Percentiles rank a stretch among this genome's conserved stretches.
These are phyloP conservation scores for Pemphredon lugubris DNA, from an alignment of 2,888 invertebrate genomes.

Conservation along the genomic window DNA sequence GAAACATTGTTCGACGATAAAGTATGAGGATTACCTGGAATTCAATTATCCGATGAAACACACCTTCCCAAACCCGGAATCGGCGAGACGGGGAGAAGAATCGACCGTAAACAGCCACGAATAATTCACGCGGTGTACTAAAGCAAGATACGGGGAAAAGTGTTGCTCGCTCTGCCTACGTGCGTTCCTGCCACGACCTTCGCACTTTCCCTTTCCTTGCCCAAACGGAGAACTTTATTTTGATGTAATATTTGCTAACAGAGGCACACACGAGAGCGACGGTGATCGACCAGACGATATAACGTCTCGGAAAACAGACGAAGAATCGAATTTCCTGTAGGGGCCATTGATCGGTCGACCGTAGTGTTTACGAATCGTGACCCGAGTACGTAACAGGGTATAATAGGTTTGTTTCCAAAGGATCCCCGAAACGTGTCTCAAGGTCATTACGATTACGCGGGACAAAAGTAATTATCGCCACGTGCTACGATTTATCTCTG, in stretches of 20 bases:
- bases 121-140: background rate
- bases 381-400: background rate
- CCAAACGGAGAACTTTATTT: slow-evolving; percentile 35
- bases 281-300: slow-evolving; percentile 5
- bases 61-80: too few relatives aligned
- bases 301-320: slow-evolving; percentile 13
- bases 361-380: slow-evolving; percentile 41
- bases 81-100: background rate
- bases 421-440: background rate
- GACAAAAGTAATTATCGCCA: background rate
- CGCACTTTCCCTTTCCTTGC: slow-evolving; percentile 33
- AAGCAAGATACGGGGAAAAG: background rate
- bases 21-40: too few relatives aligned
- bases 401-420: background rate
- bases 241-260: slow-evolving; percentile 45
- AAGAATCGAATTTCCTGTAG: slow-evolving; percentile 42
- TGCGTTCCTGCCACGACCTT: slow-evolving; percentile 16
- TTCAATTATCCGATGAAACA: too few relatives aligned
- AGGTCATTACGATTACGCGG: background rate
- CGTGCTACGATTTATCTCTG: background rate
- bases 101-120: too few relatives aligned
- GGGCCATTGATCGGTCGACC: slow-evolving; percentile 52
- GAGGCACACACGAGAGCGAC: background rate
- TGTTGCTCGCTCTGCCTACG: background rate
- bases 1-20: too few relatives aligned